Base-by-base conservation (phyloP, 2,797 vertebrate genomes). In the Mareca strepera region DNA sequence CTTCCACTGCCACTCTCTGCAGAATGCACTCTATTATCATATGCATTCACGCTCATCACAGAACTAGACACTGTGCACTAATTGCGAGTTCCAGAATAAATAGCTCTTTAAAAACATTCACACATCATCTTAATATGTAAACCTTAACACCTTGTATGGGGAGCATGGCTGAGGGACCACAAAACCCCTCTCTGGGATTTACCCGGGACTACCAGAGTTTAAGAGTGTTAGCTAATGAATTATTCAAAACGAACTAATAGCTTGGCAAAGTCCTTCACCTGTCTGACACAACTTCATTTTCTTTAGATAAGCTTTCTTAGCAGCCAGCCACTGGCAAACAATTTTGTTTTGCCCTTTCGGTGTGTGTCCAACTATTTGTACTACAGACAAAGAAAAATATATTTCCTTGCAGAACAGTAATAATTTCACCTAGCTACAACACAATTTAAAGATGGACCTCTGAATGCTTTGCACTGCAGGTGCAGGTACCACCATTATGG, bases 211-310 rank as follows among this genome's bases (percentile, higher is more conserved):
- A 77, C 68, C 79, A 93, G 94, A 97, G 92, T 96, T 97, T 95
- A 93, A 90, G 76, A 94, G 72, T 94, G 94, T 88, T 88, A 95
- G 80, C 69, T 97, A 95, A 97, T 98, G 97, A 98, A 98, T 98
- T 97, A 98, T 97, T 98, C 96, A 98, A 95, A 92, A 77, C 60
- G 86, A 97, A 97, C 96, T 96, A 95, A 95, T 80, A 96, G 86
- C 90, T 92, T 90, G 88, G 91, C 94, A 95, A 95, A 97, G 97
- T 97, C 91, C 94, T 22, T 60, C 97, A 97, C 96, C 97, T 97
- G 97, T 86, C 94, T 97, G 96, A 96, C 95, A 97, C 85, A 86
- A 79, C 96, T 95, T 95, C 68, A 93, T 96, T 93, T 97, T 96
- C 94, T 93, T 96, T 90, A 94, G 94, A 96, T 97, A 94, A 96